These are phyloP conservation scores for Psittacula cyanocephala DNA, from an alignment of 2,113 vertebrate species.

Conservation along the genomic window DNA sequence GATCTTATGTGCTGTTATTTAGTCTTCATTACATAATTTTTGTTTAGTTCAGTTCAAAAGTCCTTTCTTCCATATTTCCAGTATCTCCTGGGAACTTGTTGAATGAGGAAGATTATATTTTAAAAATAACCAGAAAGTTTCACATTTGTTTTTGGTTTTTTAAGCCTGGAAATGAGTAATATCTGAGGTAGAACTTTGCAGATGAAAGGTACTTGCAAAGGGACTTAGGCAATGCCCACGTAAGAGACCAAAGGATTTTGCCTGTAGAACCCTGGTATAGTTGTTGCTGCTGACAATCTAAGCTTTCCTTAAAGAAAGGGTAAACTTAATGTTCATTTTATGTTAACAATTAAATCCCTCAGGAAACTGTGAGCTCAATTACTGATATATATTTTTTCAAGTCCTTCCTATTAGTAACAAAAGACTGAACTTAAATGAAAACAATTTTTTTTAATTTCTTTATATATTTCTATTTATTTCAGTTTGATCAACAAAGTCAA, in stretches of 20 bases:
- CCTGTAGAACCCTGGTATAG: neutral
- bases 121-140: neutral
- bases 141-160: neutral
- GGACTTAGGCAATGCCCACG: rapidly evolving
- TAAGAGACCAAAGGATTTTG: neutral
- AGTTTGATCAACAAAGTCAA: neutral
- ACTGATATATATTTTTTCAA: neutral
- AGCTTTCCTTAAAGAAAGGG: neutral
- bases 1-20: neutral
- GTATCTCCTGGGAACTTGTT: neutral
- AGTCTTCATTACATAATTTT: neutral
- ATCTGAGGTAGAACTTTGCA: neutral
- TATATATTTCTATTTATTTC: neutral
- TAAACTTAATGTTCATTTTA: neutral
- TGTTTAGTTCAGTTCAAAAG: neutral
- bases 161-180: neutral
- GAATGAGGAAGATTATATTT: neutral
- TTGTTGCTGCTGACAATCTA: neutral
- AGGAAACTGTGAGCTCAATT: neutral
- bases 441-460: neutral
- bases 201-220: neutral
- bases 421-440: neutral
- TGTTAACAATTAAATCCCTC: neutral
- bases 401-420: neutral
- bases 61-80: neutral